Base-by-base conservation (phyloP, 1,140 invertebrate species). In the Drosophila ananassae region DNA sequence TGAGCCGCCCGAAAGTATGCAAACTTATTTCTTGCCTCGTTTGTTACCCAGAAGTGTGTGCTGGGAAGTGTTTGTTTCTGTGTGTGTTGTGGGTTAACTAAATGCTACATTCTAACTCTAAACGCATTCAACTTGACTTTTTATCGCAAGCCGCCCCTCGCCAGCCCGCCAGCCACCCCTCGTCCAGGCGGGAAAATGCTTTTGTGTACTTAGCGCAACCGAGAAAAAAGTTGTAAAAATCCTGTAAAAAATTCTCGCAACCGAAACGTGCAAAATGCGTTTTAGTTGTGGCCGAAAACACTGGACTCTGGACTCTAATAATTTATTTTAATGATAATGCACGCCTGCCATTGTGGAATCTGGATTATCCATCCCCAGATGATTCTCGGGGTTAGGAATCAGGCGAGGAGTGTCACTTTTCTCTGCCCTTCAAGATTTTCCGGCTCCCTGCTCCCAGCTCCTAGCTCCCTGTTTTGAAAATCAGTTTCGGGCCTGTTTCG, bases 321-420 rank as follows among this genome's bases (percentile, higher is more conserved):
- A 82, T 90, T 90, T 90, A 90, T 90, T 85, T 90, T 90, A 90
- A 90, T 89, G 85, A 90, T 90, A 90, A 90, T 90, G 85, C 85
- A 90, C 79, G 59, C 51, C 72, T 51, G 78, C 78, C 78, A 79
- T 76, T 79, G 44, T 28, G 34, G 32, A 32, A 10, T 37, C 25
- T 9, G 8, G 10, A 34, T 10, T 10, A 37, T 37, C 34, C 10
- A 12, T 4, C 34, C 34, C 34, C 34, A 37, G 34, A 37, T 37
- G 34, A 12, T 37, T n/a, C 34, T 37, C 44, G 21, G 60, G 48
- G 30, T 56, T 66, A 77, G 81, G 60, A 56, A 44, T 47, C 6
- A 21, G 17, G 44, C 17, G 8, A 2, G 17, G 13, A 21, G 21
- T 34, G 32, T 34, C 32, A 32, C 25, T 28, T 28, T 28, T 3